phyloP scores from a whole-genome alignment of 1,140 invertebrate genomes.

The Drosophila takahashii region DNA sequence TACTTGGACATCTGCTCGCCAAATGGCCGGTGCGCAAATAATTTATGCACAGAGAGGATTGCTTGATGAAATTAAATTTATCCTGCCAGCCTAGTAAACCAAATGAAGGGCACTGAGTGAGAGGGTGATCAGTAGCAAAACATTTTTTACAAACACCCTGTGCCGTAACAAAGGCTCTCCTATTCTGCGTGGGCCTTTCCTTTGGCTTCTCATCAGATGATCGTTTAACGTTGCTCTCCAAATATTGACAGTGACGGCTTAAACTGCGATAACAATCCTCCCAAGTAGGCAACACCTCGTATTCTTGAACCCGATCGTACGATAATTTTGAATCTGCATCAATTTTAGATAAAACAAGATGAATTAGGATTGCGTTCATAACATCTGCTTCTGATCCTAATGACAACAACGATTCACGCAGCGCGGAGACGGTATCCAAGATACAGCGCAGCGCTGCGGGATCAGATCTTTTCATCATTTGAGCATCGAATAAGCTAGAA shows the following conservation, averaged over 20 bases:
- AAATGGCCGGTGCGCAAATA: neutral
- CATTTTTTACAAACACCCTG: neutral
- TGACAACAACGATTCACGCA: too few relatives aligned
- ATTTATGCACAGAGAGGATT: neutral
- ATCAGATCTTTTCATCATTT: too few relatives aligned
- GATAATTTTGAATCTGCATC: neutral
- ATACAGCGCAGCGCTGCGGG: too few relatives aligned
- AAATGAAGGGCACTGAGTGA: neutral
- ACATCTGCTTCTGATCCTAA: too few relatives aligned
- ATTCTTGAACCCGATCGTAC: neutral
- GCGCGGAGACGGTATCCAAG: too few relatives aligned
- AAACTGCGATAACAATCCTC: too few relatives aligned
- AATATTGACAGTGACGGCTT: too few relatives aligned
- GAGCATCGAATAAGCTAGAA: too few relatives aligned
- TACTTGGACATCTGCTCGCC: neutral
- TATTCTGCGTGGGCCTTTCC: neutral
- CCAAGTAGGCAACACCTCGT: neutral
- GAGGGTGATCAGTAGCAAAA: neutral
- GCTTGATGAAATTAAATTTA: neutral
- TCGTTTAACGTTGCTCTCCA: neutral
- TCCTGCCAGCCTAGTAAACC: neutral
- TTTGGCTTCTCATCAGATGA: neutral
- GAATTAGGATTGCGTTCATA: neutral
- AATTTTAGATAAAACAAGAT: constrained; percentile 1
- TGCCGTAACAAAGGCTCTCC: too few relatives aligned